These are phyloP conservation scores for Daubentonia madagascariensis DNA, from an alignment of 2,113 vertebrate genomes.

Conservation along the genomic window DNA sequence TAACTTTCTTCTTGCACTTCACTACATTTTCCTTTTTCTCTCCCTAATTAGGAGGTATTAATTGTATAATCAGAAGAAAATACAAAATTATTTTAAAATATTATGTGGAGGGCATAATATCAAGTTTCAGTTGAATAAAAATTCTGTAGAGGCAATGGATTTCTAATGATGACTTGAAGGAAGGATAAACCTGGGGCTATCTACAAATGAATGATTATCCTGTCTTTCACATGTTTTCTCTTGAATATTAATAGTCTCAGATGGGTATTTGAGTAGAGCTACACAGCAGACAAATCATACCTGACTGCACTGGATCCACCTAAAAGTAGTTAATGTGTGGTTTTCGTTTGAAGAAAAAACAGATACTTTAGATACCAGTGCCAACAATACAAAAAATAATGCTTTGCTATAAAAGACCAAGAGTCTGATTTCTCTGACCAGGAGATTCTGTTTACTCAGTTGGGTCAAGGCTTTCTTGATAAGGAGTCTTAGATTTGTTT, in stretches of 20 bases:
- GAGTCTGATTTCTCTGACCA: neutral
- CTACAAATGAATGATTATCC: neutral
- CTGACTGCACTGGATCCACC: neutral
- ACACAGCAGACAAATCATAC: neutral
- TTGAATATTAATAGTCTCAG: neutral
- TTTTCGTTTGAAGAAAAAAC: neutral
- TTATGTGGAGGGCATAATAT: neutral
- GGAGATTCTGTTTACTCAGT: neutral
- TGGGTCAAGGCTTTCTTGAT: neutral
- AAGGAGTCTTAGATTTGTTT: neutral
- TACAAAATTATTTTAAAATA: neutral
- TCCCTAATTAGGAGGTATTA: neutral
- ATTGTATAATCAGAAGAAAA: neutral
- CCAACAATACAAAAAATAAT: neutral
- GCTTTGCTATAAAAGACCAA: neutral
- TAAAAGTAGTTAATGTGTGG: neutral
- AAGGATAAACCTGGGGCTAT: neutral
- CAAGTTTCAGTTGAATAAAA: neutral
- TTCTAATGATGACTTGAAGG: neutral
- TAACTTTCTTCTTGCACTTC: neutral
- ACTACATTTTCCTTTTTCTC: neutral
- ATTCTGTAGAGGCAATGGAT: neutral
- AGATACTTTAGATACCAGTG: neutral
- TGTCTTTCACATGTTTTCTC: neutral
- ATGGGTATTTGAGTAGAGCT: neutral